phyloP scores from a whole-genome alignment of 2,888 invertebrate species.

The Drosophila hamatofila region DNA sequence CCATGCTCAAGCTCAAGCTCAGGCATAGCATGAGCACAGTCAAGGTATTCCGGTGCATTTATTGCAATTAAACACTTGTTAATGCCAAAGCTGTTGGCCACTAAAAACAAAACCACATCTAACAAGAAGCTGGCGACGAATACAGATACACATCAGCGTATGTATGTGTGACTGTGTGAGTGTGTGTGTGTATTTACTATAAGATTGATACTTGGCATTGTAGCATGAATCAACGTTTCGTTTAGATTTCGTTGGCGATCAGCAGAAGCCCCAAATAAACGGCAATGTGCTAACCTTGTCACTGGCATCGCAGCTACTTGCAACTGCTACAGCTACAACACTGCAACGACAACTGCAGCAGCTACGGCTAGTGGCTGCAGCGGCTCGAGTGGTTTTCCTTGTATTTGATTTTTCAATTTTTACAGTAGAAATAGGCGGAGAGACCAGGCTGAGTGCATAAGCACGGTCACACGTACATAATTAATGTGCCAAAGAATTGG shows the following conservation, averaged over 20 bases:
- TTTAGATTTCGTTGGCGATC: constrained; percentile 70
- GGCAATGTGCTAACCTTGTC: constrained; percentile 74
- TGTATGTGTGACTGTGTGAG: background rate
- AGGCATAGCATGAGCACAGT: constrained; percentile 50
- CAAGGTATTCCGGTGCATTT: constrained; percentile 79
- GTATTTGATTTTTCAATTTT: constrained; percentile 82
- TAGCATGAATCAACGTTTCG: constrained; percentile 47
- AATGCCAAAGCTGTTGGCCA: constrained; percentile 60
- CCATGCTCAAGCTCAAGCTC: constrained; percentile 54
- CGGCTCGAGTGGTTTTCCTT: constrained; percentile 83
- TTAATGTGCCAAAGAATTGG: constrained; percentile 58
- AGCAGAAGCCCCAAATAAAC: constrained; percentile 75
- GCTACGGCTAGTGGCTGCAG: constrained; percentile 40
- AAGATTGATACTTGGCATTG: constrained; percentile 36
- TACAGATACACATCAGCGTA: too few species aligned
- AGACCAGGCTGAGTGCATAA: constrained; percentile 23
- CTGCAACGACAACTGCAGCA: constrained; percentile 3
- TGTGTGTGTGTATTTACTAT: constrained; percentile 7
- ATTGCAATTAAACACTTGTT: constrained; percentile 80
- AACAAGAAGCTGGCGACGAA: constrained; percentile 54
- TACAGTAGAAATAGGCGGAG: constrained; percentile 49
- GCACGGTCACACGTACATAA: constrained; percentile 43
- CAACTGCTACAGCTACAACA: constrained; percentile 32
- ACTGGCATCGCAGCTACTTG: constrained; percentile 40
- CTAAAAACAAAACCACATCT: constrained; percentile 58